Base-by-base conservation (phyloP, 2,888 invertebrate species). In the Anodontia alba region DNA sequence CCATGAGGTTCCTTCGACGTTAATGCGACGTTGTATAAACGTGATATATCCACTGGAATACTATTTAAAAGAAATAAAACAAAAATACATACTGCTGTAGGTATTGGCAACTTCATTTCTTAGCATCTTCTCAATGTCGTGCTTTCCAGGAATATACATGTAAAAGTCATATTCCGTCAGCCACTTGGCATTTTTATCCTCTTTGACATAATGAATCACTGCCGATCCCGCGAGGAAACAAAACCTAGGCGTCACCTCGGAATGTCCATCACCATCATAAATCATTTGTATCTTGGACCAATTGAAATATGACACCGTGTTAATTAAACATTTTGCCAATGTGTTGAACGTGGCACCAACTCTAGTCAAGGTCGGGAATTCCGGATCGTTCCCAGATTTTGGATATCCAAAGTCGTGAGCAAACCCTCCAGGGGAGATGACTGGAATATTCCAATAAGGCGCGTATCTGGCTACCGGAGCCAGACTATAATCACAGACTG, bases 401-500 rank as follows among this genome's bases (percentile, higher is more conserved):
- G 90, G 82, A 20, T 74, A 77, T 12, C 89, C 89, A 78, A 94
- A 94, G 74, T 93, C 92, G 68, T 91, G 89, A 5, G 93, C 92
- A 73, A 94, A 86, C 2, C 93, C 94, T 1, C 94, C 94, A 5
- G 94, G 90, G 17, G 98, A 98, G 89, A 98, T 97, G 88, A 98
- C 97, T 0, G 98, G 98, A 0, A 97, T 96, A 93, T 98, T 97
- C 98, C 98, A 98, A 94, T 97, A 97, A 1, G 98, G 97, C 0
- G 98, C 97, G 72, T 98, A 96, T 78, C 98, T 95, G 5, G 98
- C 98, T 0, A 98, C 98, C 0, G 98, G 98, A 92, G 98, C 98
- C 89, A 98, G 94, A 1, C 98, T 98, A 57, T 97, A 94, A 77
- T 94, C 94, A 81, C 93, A 93, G 1, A 90, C 89, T 0, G 94